Evolutionary conservation across 23 tunicate species (phyloP).

Genomic region (Styela clava): DNA sequence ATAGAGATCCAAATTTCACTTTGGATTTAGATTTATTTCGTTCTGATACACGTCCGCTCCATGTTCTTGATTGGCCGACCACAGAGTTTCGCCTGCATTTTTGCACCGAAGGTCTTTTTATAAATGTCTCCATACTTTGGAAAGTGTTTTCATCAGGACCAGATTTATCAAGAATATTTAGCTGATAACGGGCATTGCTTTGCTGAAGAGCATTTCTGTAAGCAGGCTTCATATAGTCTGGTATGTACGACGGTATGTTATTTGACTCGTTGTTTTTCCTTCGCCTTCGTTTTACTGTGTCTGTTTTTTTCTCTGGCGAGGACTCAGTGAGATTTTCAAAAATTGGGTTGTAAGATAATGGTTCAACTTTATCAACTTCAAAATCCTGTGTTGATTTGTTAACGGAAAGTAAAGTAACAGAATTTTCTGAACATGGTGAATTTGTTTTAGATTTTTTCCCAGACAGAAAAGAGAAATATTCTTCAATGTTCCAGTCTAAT

Average conservation of each 20-base stretch:
- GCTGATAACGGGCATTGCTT: constrained; percentile 14
- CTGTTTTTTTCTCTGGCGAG: constrained; percentile 16
- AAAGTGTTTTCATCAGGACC: background rate
- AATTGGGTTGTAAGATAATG: background rate
- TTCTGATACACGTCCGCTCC: constrained; percentile 28
- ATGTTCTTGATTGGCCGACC: background rate
- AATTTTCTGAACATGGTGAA: constrained; percentile 19
- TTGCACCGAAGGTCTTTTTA: constrained; percentile 60
- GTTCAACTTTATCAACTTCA: background rate
- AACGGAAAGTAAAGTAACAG: background rate
- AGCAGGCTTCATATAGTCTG: constrained; percentile 21
- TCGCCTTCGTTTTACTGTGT: constrained; percentile 18
- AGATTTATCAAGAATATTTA: constrained; percentile 2
- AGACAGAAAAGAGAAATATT: constrained; percentile 51
- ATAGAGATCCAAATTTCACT: constrained; percentile 22
- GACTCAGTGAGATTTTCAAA: background rate
- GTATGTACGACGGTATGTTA: constrained; percentile 13
- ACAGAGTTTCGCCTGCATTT: constrained; percentile 14
- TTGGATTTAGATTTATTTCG: background rate
- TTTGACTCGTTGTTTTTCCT: constrained; percentile 25
- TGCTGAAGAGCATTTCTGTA: background rate
- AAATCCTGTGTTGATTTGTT: constrained; percentile 4
- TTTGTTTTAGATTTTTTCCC: constrained; percentile 26
- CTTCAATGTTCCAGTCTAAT: constrained; percentile 50
- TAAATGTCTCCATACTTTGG: constrained; percentile 33